Evolutionary conservation across 2,888 invertebrate genomes (phyloP), one percentile per base, ranked within the genome.

Genomic region (Euclidia mi): DNA sequence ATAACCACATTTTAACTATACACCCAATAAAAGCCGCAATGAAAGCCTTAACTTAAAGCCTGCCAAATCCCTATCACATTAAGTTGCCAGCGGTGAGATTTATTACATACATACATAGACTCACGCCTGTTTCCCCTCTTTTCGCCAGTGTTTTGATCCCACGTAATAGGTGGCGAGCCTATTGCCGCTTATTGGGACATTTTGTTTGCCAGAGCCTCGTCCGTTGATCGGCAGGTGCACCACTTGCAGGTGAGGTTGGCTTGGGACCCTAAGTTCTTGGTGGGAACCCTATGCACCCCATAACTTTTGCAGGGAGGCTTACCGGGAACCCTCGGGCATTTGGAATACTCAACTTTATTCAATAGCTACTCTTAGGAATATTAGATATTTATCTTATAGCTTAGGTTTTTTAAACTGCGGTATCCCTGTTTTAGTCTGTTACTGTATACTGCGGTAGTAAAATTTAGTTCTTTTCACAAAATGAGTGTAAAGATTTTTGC

Each of bases 71-170:
- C 71, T 65, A 68, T 67, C 60, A 70, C 71, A 53, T 66, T 68
- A 72, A 76, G 70, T 77, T 79, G 70, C 69, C 59, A 62, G 56
- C 71, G 75, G 64, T 42, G 78, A 78, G 82, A 83, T 85, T 86
- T 86, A 80, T 86, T 89, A 88, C 89, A 84, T 81, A 86, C 86
- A 89, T 87, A 72, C 78, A 74, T 81, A 85, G 86, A 84, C 87
- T 85, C 84, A 60, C 52, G n/a, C n/a, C n/a, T n/a, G n/a, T n/a
- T n/a, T n/a, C n/a, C n/a, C n/a, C n/a, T n/a, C n/a, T n/a, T n/a
- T n/a, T n/a, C n/a, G n/a, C n/a, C n/a, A n/a, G n/a, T n/a, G n/a
- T n/a, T n/a, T n/a, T n/a, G n/a, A n/a, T n/a, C n/a, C n/a, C n/a
- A n/a, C n/a, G n/a, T n/a, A n/a, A n/a, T n/a, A n/a, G n/a, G n/a